Base-by-base conservation (phyloP, 2,888 invertebrate species). In the Eilema depressum region DNA sequence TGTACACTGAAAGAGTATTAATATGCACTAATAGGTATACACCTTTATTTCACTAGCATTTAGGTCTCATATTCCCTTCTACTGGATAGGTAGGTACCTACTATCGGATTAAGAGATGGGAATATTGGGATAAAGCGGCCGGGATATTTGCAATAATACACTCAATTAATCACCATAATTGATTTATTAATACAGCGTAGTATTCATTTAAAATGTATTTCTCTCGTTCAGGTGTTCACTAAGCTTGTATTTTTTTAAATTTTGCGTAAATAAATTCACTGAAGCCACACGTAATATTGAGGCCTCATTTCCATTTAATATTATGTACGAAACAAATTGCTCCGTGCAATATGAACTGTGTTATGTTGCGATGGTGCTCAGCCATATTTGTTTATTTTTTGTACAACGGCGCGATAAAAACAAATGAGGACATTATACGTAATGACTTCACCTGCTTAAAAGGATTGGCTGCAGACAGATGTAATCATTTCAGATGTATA, bases 361-460 rank as follows among this genome's bases (percentile, higher is more conserved):
- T 53, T 53, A 8, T 47, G 47, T 53, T 14, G 20, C n/a, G 53
- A 53, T 53, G 20, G n/a, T 53, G 53, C n/a, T 53, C 1, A 17
- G n/a, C 53, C 53, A 53, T 53, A 53, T 53, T n/a, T n/a, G n/a
- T 53, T 7, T n/a, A 53, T 53, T 53, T n/a, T n/a, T 53, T 53
- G 53, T 53, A 53, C n/a, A n/a, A n/a, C 53, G 53, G 53, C 20
- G n/a, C 10, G 53, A 20, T 53, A n/a, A 53, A 53, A 53, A 53
- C 53, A 53, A 53, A 53, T 53, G 53, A 53, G n/a, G n/a, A 53
- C n/a, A 53, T 53, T 10, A 53, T 1, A 53, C 2, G 53, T 53
- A 53, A 53, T 53, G 53, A 53, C 53, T 53, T 53, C 20, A 53
- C 53, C 53, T 53, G 53, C 53, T n/a, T n/a, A 53, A n/a, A n/a